These are phyloP conservation scores for Glaucomys volans DNA, from an alignment of 2,113 vertebrate genomes.

Conservation along the genomic window DNA sequence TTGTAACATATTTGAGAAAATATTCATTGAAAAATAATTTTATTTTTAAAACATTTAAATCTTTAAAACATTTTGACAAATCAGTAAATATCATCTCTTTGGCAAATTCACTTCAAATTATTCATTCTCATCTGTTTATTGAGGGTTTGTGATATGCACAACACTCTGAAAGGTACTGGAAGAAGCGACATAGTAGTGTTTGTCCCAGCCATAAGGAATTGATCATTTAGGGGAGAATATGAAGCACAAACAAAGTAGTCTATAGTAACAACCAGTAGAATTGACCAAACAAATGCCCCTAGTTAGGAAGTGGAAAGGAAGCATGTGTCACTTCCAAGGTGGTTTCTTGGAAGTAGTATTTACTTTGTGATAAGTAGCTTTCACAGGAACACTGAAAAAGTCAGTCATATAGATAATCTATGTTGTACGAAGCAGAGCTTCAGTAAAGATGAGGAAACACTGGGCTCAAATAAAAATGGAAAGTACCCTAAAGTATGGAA, in stretches of 20 bases:
- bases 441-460: neutral
- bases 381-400: neutral
- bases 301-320: neutral
- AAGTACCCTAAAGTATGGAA: neutral
- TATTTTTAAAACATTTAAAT: neutral
- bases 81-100: neutral
- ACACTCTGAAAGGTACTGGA: neutral
- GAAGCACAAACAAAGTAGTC: neutral
- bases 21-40: neutral
- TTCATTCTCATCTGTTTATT: neutral
- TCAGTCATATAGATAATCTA: neutral
- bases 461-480: neutral
- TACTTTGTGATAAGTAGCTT: neutral
- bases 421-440: neutral
- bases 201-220: neutral
- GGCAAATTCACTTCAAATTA: neutral
- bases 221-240: neutral
- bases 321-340: neutral
- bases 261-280: neutral
- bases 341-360: neutral
- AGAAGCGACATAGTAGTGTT: neutral
- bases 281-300: neutral
- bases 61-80: conserved; percentile 16
- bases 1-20: neutral
- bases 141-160: rapidly evolving